A percentile compares a stretch with the other conserved stretches of the same genome.
These are phyloP conservation scores for Echinops telfairi DNA, from an alignment of 2,113 vertebrate genomes.

Conservation along the genomic window DNA sequence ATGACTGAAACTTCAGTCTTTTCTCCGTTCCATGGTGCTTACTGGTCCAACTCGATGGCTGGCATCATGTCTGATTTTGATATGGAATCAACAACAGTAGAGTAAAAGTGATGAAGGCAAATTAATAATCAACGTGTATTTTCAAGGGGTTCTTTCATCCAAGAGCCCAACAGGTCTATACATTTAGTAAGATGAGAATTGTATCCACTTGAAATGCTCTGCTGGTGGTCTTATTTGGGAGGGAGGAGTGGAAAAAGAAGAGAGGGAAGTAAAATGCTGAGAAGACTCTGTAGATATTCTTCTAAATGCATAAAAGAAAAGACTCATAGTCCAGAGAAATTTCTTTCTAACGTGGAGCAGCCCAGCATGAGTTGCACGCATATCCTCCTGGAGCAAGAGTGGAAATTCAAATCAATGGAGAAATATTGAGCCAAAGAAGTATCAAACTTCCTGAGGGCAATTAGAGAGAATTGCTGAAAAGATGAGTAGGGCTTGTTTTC, in stretches of 20 bases:
- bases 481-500: not conserved
- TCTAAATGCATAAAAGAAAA: not conserved
- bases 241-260: not conserved
- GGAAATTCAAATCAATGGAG: conserved; percentile 14
- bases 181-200: not conserved
- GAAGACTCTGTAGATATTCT: not conserved
- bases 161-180: not conserved
- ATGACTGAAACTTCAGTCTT: too few species aligned
- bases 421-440: not conserved
- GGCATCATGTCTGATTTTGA: conserved; percentile 27
- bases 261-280: not conserved
- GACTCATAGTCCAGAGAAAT: not conserved
- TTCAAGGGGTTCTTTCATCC: not conserved
- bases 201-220: not conserved
- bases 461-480: not conserved
- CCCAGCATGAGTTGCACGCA: not conserved
- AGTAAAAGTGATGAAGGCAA: not conserved
- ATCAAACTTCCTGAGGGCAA: not conserved
- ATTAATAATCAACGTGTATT: not conserved
- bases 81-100: not conserved
- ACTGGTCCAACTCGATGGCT: not conserved
- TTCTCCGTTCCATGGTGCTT: too few species aligned
- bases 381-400: not conserved
- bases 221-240: not conserved
- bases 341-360: not conserved